Conservation (phyloP, 2,797 vertebrate genomes). For the Nasua narica region DNA sequence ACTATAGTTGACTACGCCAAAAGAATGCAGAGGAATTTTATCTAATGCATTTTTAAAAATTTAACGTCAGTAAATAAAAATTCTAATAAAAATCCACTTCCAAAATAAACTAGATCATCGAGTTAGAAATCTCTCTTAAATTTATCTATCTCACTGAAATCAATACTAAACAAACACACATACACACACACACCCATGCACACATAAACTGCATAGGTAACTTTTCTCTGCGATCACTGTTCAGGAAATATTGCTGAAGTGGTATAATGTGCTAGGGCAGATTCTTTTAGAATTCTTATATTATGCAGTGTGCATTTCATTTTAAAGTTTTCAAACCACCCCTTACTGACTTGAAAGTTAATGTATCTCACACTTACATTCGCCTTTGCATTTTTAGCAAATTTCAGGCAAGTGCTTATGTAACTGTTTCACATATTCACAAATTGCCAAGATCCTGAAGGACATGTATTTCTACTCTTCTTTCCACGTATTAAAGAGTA, state of each 20-base stretch:
- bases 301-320: background rate
- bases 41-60: background rate
- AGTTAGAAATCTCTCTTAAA: background rate
- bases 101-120: background rate
- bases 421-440: slow-evolving; percentile 20
- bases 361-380: background rate
- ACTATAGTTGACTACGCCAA: background rate
- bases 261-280: background rate
- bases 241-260: background rate
- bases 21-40: background rate
- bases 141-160: background rate
- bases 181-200: background rate
- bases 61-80: background rate
- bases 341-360: slow-evolving; percentile 30
- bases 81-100: background rate
- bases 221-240: background rate
- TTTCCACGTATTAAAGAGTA: background rate
- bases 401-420: background rate
- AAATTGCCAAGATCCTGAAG: slow-evolving; percentile 16
- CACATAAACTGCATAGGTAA: background rate
- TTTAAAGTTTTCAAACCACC: background rate
- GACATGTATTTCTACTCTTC: background rate
- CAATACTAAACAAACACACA: background rate
- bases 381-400: slow-evolving; percentile 44
- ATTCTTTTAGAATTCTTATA: slow-evolving; percentile 10